Base-by-base conservation (phyloP, 2,113 vertebrate genomes). In the Paradisaea rubra region DNA sequence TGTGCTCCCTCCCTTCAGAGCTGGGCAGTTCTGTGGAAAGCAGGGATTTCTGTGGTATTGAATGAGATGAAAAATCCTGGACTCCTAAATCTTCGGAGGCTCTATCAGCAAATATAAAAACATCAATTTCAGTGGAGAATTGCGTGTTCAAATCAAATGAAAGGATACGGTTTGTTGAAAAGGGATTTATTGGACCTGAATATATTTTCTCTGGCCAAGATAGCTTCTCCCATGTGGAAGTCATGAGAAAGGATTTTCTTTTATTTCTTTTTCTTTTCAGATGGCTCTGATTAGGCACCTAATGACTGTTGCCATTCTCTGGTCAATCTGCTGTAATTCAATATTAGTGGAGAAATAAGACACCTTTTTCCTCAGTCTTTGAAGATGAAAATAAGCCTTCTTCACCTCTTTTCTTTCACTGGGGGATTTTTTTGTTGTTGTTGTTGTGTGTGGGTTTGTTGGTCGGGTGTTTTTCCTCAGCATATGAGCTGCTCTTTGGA, bases 301-400 rank as follows among this genome's bases (percentile, higher is more conserved):
- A 97, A 97, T 96, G 95, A 95, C 94, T 94, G 76, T 70, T 91
- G 86, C 96, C 78, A 95, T 97, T 97, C 92, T 96, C 89, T 96
- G 92, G 94, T 96, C 97, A 97, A 97, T 97, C 96, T 97, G 93
- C 96, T 97, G 86, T 97, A 96, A 97, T 96, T 93, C 85, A 50
- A 82, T 84, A 69, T 95, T 94, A 97, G 94, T 95, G 90, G 74
- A 91, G 93, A 97, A 97, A 97, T 96, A 97, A 97, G 96, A 63
- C 91, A 94, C 73, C 83, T 96, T 91, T 89, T 94, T 80, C 71
- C 91, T 87, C 25, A 35, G 64, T 52, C 97, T 98, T 98, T 97
- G 97, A 97, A 97, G 96, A 97, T 61, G 70, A 91, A 98, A 97
- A 97, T 88, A 94, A 95, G 64, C 79, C 69, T 97, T 81, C 47